Evolutionary conservation across 2,888 invertebrate species (phyloP).

Genomic region (Nymphalis polychloros): DNA sequence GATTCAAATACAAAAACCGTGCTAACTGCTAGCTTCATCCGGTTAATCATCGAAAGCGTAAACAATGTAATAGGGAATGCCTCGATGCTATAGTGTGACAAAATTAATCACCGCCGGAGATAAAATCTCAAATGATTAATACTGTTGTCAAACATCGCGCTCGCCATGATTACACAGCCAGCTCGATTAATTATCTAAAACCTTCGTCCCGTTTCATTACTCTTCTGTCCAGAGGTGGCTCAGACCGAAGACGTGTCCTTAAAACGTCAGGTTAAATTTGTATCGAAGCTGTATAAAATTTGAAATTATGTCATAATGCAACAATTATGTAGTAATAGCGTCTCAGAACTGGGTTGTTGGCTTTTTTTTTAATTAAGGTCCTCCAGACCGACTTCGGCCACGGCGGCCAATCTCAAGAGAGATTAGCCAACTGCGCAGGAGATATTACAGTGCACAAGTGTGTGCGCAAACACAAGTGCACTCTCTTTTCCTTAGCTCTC

Average conservation of each 20-base stretch:
- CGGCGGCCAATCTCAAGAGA: too few relatives aligned
- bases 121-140: conserved; percentile 29
- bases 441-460: too few relatives aligned
- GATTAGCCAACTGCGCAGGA: too few relatives aligned
- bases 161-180: conserved; percentile 10
- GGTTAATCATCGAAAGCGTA: background rate
- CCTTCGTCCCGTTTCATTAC: conserved; percentile 9
- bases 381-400: too few relatives aligned
- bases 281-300: background rate
- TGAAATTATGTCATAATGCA: too few relatives aligned
- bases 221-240: conserved; percentile 1
- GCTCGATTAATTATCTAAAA: conserved; percentile 17
- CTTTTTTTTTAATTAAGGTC: too few relatives aligned
- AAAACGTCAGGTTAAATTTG: background rate
- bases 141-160: conserved; percentile 19
- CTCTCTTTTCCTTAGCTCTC: too few relatives aligned
- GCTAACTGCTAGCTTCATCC: too few relatives aligned
- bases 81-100: conserved; percentile 8
- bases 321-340: too few relatives aligned
- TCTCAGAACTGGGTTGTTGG: too few relatives aligned
- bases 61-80: background rate
- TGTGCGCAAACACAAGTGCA: too few relatives aligned
- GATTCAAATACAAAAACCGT: too few relatives aligned
- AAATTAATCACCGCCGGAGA: conserved; percentile 24
- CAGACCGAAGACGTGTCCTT: background rate